A percentile compares a stretch with the other conserved stretches of the same genome.
phyloP scores from a whole-genome alignment of 2,888 invertebrate genomes.

The Elysia crispata region DNA sequence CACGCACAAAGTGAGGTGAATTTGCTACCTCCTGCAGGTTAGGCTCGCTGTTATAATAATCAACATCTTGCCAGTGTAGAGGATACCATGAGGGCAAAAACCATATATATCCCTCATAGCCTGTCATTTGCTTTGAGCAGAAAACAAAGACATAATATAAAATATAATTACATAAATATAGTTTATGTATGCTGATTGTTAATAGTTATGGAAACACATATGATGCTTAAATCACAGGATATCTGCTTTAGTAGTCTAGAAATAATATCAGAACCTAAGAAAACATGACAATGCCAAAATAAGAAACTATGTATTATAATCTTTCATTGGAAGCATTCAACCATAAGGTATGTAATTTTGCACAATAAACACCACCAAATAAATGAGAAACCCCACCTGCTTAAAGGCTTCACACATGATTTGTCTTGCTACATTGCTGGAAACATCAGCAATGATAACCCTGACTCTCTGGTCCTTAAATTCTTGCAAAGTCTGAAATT shows the following conservation, averaged over 20 bases:
- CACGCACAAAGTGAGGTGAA: slow-evolving; percentile 64
- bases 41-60: slow-evolving; percentile 74
- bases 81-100: slow-evolving; percentile 86
- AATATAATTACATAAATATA: neutral
- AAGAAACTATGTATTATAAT: too few relatives aligned
- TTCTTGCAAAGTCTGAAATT: slow-evolving; percentile 74
- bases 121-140: slow-evolving; percentile 75
- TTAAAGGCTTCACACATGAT: slow-evolving; percentile 90
- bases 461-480: slow-evolving; percentile 84
- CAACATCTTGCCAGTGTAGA: slow-evolving; percentile 82
- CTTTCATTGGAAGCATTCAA: too few relatives aligned
- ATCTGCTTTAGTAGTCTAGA: neutral
- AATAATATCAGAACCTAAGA: too few relatives aligned
- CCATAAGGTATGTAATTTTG: too few relatives aligned
- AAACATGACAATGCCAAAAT: too few relatives aligned
- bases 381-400: slow-evolving; percentile 76
- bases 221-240: neutral
- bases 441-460: slow-evolving; percentile 89
- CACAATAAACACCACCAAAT: too few relatives aligned
- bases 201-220: neutral
- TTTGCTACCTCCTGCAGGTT: slow-evolving; percentile 52
- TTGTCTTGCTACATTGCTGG: slow-evolving; percentile 82
- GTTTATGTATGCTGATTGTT: neutral
- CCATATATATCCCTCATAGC: slow-evolving; percentile 87
- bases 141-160: neutral